A percentile compares a stretch with the other conserved stretches of the same genome.
Conservation (phyloP, 1,140 invertebrate genomes). For the Himalopsyche phryganea region DNA sequence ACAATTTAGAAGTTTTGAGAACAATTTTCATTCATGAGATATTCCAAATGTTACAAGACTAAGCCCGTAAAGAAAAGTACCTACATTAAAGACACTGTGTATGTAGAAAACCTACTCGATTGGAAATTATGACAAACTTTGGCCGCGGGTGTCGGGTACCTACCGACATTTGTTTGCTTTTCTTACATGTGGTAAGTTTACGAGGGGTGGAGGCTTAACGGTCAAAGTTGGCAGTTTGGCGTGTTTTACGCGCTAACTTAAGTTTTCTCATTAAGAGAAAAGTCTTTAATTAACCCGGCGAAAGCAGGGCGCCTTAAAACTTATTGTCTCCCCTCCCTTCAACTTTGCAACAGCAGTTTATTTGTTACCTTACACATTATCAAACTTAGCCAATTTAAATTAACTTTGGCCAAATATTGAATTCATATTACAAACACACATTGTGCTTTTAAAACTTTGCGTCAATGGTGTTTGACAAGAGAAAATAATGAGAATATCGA, state of each 20-base stretch:
- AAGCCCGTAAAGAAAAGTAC: no score
- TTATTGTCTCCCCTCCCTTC: slow-evolving; percentile 23
- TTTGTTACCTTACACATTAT: slow-evolving; percentile 5
- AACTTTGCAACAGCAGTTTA: slow-evolving; percentile 16
- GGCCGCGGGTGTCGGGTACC: not conserved
- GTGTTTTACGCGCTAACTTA: slow-evolving; percentile 9
- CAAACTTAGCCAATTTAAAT: slow-evolving; percentile 24
- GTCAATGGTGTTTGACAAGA: no score
- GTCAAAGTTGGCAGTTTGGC: slow-evolving; percentile 1
- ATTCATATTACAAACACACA: not conserved
- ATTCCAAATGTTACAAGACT: no score
- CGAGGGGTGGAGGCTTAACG: not conserved
- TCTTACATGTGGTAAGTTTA: not conserved
- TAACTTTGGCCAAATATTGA: slow-evolving; percentile 21
- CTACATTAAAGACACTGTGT: not conserved
- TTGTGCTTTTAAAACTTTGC: not conserved
- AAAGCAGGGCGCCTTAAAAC: slow-evolving; percentile 8
- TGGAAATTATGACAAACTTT: slow-evolving; percentile 9
- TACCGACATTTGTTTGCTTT: slow-evolving; percentile 7
- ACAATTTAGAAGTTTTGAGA: no score
- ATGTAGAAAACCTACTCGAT: slow-evolving; percentile 3
- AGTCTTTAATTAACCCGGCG: slow-evolving; percentile 22
- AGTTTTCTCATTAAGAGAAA: slow-evolving; percentile 11
- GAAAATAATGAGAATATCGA: no score
- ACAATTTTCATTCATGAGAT: no score